Conservation (phyloP, 2,888 invertebrate species). For the Amblyjoppa fuscipennis region DNA sequence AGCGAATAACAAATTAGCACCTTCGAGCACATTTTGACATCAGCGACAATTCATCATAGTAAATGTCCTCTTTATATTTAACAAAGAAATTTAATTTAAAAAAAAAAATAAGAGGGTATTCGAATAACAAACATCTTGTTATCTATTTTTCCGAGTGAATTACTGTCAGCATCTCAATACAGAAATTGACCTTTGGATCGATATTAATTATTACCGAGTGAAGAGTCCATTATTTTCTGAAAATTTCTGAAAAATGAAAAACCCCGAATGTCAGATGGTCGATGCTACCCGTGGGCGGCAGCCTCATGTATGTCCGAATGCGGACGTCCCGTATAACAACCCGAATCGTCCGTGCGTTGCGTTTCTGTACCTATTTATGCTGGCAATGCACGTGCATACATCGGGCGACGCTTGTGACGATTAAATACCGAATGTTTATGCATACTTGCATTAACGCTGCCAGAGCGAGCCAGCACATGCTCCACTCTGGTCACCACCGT, state of each 20-base stretch:
- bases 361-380: constrained; percentile 47
- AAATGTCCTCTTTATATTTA: no score
- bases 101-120: no score
- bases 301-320: constrained; percentile 12
- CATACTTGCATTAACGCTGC: constrained; percentile 62
- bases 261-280: neutral
- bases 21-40: no score
- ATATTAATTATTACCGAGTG: neutral
- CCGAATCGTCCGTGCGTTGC: constrained; percentile 15
- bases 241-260: neutral
- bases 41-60: no score
- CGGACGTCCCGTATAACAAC: constrained; percentile 21
- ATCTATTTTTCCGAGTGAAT: no score
- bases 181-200: neutral
- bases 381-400: constrained; percentile 48
- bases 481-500: constrained; percentile 12
- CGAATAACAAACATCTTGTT: no score
- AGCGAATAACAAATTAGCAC: no score
- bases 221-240: neutral
- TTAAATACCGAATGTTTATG: constrained; percentile 65
- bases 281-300: neutral
- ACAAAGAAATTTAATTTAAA: no score
- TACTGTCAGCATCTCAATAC: neutral
- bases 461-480: constrained; percentile 5
- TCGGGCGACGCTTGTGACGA: constrained; percentile 46